A percentile compares a stretch with the other conserved stretches of the same genome.
These are phyloP conservation scores for Tipula helvola DNA, from an alignment of 2,888 invertebrate genomes.

Conservation along the genomic window DNA sequence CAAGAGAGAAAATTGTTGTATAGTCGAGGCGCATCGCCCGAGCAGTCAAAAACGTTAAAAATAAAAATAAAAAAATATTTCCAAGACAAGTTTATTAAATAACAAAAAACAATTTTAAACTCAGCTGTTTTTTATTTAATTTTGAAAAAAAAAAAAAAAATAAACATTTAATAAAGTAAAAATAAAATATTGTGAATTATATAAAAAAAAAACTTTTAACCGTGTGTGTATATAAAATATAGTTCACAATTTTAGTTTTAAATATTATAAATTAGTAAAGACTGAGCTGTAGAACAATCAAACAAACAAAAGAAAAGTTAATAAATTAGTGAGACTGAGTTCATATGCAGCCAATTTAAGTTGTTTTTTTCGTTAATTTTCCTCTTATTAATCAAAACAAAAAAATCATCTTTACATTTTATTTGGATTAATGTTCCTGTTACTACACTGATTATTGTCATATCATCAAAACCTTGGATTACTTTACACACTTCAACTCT, in stretches of 20 bases:
- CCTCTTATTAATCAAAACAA: not conserved
- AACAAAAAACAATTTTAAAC: not conserved
- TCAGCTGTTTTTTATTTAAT: not conserved
- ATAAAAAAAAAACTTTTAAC: not conserved
- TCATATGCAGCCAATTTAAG: constrained; percentile 15
- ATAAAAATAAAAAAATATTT: not conserved
- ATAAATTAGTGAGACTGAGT: constrained; percentile 16
- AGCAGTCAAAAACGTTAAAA: constrained; percentile 14
- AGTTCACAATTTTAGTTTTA: not conserved
- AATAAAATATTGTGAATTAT: not conserved
- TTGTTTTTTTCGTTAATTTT: constrained; percentile 11
- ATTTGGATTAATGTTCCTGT: constrained; percentile 16
- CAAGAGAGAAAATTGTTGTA: not conserved
- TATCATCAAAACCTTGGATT: constrained; percentile 9
- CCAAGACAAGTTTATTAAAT: not conserved
- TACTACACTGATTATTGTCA: not conserved
- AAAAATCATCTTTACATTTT: not conserved
- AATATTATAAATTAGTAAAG: constrained; percentile 5
- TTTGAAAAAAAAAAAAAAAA: not conserved
- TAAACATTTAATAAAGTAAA: not conserved
- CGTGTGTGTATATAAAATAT: not conserved
- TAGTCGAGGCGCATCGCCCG: constrained; percentile 18
- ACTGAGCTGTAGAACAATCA: constrained; percentile 16
- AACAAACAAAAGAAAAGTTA: not conserved
- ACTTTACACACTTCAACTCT: not conserved